Conservation (phyloP, 2,113 vertebrate genomes). For the Elaphurus davidianus region DNA sequence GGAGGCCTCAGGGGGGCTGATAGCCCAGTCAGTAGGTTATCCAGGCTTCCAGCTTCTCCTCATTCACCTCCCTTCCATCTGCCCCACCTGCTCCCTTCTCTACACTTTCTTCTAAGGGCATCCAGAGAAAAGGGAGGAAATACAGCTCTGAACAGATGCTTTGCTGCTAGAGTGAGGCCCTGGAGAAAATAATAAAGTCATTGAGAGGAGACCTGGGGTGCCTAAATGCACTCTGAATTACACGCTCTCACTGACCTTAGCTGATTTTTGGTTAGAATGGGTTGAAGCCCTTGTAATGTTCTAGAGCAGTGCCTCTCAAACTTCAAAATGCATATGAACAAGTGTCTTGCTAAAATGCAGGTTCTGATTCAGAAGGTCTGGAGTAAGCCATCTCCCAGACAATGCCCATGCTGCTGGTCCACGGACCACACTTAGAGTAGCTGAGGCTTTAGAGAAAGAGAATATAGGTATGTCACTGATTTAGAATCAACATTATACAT, state of each 20-base stretch:
- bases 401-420: neutral
- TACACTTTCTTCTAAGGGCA: neutral
- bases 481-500: neutral
- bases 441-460: neutral
- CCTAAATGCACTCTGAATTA: neutral
- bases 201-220: neutral
- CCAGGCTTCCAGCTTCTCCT: neutral
- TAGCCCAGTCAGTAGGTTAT: too few relatives aligned
- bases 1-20: neutral
- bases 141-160: neutral
- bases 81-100: neutral
- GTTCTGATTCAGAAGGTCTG: neutral
- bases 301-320: neutral
- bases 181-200: neutral
- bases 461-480: neutral
- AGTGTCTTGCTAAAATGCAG: neutral
- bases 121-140: neutral
- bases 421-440: neutral
- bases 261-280: neutral
- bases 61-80: neutral
- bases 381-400: neutral
- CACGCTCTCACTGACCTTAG: neutral
- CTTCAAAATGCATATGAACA: neutral
- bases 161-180: neutral
- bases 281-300: neutral